Percentiles rank a stretch among this genome's conserved stretches.
These are phyloP conservation scores for Ctenomys sociabilis DNA, from an alignment of 2,113 vertebrate genomes.

Conservation along the genomic window DNA sequence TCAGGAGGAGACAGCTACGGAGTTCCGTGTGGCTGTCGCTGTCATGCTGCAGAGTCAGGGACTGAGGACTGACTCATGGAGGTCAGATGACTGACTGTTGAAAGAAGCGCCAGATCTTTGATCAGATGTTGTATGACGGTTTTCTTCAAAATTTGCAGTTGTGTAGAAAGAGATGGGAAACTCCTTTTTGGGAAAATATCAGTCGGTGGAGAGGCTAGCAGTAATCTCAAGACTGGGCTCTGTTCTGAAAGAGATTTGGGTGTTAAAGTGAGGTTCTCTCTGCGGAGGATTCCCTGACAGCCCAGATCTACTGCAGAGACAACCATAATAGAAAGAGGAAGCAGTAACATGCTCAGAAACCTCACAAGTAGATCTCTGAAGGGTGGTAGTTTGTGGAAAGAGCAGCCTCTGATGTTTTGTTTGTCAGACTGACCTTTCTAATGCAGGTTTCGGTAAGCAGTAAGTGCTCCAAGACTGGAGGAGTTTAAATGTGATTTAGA, in stretches of 20 bases:
- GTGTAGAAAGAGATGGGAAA: neutral
- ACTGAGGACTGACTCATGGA: constrained; percentile 32
- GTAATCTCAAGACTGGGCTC: neutral
- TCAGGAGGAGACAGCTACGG: neutral
- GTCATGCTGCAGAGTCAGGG: neutral
- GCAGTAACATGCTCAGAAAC: neutral
- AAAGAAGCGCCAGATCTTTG: neutral
- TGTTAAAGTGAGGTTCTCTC: neutral
- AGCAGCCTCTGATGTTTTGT: neutral
- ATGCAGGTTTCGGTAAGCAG: neutral
- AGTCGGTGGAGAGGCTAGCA: neutral
- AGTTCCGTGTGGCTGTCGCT: neutral
- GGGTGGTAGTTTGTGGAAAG: neutral
- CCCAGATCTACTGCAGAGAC: neutral
- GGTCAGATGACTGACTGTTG: neutral
- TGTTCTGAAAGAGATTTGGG: neutral
- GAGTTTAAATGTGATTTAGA: neutral
- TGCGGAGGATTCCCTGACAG: neutral
- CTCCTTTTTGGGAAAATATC: neutral
- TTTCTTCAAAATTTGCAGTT: neutral
- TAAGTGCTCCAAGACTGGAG: neutral
- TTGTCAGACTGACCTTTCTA: neutral
- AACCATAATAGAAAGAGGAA: neutral
- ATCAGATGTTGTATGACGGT: constrained; percentile 9
- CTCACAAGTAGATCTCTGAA: neutral